Evolutionary conservation across 2,113 vertebrate species (phyloP), one percentile per base, ranked within the genome.

Genomic region (Elachura formosa): DNA sequence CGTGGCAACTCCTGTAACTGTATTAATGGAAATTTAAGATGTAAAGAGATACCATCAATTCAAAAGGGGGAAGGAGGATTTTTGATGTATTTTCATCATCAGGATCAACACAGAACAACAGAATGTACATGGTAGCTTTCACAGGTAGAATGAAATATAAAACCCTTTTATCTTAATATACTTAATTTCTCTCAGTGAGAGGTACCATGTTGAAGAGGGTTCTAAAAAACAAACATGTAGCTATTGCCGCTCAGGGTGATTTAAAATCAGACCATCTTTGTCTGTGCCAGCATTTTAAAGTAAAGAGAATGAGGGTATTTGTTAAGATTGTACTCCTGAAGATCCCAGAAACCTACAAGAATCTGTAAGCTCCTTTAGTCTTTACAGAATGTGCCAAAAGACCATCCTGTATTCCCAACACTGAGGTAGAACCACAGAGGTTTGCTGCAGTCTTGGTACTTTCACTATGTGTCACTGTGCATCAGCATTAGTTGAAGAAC

Each of bases 401-500:
- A 56, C 52, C 40, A 83, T 6, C 2, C n/a, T 58, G 66, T 83
- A 63, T 84, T 94, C 72, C 83, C 82, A 92, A 77, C 34, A 52
- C 81, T 0, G 26, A 97, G 91, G 51, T 8, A 93, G 90, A 95
- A 93, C 89, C 68, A 36, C 2, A 29, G 2, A 51, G 68, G 41
- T 96, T 43, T 96, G 74, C 90, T 96, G 87, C 56, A 83, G 88
- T 34, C 91, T 69, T 94, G 84, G 54, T 94, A 51, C 94, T 95
- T 90, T 87, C 90, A 95, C 93, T 84, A 2, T 73, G 38, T 96
- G 49, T 95, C 94, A 90, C 92, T 88, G 78, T 86, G 80, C 94
- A 96, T 95, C 97, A 96, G 85, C 38, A 16, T 89, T 96, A 90
- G 82, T 90, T 89, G 68, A 76, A 84, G 94, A 96, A 93, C 94